These are phyloP conservation scores for Teleogryllus occipitalis DNA, from an alignment of 1,140 invertebrate genomes.

Conservation along the genomic window DNA sequence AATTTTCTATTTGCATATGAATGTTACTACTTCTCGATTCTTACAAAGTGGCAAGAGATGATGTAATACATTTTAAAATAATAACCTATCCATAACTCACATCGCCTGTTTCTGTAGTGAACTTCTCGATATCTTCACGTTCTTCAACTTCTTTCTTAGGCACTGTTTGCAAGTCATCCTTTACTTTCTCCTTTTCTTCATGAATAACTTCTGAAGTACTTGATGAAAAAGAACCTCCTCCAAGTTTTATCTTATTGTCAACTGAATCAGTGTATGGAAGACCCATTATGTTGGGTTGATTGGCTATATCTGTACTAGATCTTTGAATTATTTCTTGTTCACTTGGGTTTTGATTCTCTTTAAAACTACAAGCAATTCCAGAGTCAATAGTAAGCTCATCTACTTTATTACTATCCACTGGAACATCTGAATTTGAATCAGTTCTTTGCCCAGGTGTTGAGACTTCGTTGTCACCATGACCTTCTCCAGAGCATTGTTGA, in stretches of 20 bases:
- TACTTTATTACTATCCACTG: conserved; percentile 21
- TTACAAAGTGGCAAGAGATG: no score
- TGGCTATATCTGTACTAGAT: not conserved
- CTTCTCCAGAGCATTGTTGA: conserved; percentile 21
- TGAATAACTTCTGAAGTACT: not conserved
- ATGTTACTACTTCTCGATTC: no score
- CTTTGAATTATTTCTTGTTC: not conserved
- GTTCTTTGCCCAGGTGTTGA: not conserved
- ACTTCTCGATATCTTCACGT: not conserved
- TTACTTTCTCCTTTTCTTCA: not conserved
- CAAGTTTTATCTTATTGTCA: not conserved
- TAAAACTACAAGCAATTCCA: conserved; percentile 15
- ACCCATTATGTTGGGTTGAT: not conserved
- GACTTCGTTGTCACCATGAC: conserved; percentile 8
- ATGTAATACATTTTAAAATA: no score
- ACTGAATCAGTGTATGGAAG: not conserved
- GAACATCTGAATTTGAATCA: not conserved
- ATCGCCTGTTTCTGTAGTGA: conserved; percentile 13
- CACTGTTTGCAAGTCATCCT: not conserved
- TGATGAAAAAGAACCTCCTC: not conserved
- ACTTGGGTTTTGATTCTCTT: not conserved
- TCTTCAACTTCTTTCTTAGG: not conserved
- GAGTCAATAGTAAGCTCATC: conserved; percentile 2
- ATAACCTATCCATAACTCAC: not conserved
- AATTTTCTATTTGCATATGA: no score